These are phyloP conservation scores for Daubentonia madagascariensis DNA, from an alignment of 2,113 vertebrate species.

Conservation along the genomic window DNA sequence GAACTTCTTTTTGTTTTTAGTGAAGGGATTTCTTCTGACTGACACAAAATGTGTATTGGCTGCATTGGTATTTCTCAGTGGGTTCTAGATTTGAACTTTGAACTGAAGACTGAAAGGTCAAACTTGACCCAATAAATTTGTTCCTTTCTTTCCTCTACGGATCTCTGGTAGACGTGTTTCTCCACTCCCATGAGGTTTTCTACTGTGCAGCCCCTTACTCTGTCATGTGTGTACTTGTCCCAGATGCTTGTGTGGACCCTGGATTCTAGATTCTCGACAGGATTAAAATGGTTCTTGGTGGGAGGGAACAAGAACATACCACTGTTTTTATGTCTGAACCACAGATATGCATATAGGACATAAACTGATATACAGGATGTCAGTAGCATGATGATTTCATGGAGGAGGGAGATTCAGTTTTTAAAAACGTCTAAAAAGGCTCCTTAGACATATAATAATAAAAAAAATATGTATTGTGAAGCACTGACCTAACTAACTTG, in stretches of 20 bases:
- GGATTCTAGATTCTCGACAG: not conserved
- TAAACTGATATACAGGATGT: not conserved
- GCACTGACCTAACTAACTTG: not conserved
- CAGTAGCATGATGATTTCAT: not conserved
- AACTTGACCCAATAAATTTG: not conserved
- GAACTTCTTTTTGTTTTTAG: not conserved
- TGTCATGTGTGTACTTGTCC: fast-evolving
- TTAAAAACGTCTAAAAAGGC: not conserved
- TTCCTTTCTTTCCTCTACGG: fast-evolving
- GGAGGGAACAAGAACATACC: not conserved
- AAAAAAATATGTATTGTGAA: not conserved
- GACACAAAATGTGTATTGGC: not conserved
- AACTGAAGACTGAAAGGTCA: not conserved
- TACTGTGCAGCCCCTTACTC: fast-evolving
- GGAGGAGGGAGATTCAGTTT: not conserved
- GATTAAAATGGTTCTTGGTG: not conserved
- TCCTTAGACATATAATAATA: not conserved
- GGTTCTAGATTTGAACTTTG: not conserved
- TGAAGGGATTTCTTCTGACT: not conserved
- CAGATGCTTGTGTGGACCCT: not conserved
- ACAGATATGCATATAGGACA: not conserved
- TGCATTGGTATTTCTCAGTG: not conserved
- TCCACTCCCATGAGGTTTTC: fast-evolving
- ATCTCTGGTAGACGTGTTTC: not conserved
- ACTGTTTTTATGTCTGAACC: not conserved